These are phyloP conservation scores for Glossophaga mutica DNA, from an alignment of 2,797 vertebrate species.

Conservation along the genomic window DNA sequence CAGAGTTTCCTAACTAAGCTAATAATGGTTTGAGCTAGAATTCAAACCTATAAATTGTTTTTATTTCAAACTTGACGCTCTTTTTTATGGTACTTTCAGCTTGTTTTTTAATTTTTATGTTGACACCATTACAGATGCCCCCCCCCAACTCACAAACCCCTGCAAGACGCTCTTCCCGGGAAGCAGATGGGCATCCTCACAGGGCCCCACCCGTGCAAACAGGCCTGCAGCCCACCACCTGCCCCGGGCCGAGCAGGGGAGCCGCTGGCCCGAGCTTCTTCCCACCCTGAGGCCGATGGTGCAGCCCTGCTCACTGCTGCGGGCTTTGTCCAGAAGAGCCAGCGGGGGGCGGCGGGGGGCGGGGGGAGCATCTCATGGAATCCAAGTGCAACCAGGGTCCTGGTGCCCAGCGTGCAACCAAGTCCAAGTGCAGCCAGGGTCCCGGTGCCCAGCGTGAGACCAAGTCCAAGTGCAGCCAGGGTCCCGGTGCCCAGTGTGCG, in stretches of 20 bases:
- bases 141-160: neutral
- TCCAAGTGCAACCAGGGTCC: too few relatives aligned
- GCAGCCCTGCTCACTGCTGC: too few relatives aligned
- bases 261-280: neutral
- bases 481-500: too few relatives aligned
- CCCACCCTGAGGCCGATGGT: rapidly evolving
- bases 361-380: neutral
- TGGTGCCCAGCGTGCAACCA: too few relatives aligned
- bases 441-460: too few relatives aligned
- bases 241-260: neutral
- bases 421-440: too few relatives aligned
- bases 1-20: neutral
- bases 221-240: neutral
- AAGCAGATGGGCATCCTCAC: neutral
- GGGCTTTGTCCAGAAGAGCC: neutral
- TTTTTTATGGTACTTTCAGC: neutral
- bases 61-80: neutral
- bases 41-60: neutral
- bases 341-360: too few relatives aligned
- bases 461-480: too few relatives aligned
- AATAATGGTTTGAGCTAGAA: neutral
- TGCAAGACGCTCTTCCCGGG: neutral
- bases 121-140: too few relatives aligned
- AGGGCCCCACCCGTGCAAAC: neutral
- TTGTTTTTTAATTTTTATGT: too few relatives aligned